Evolutionary conservation across 92 coral and sea anemone genomes (phyloP).

Genomic region (Epizoanthus illoricatus): DNA sequence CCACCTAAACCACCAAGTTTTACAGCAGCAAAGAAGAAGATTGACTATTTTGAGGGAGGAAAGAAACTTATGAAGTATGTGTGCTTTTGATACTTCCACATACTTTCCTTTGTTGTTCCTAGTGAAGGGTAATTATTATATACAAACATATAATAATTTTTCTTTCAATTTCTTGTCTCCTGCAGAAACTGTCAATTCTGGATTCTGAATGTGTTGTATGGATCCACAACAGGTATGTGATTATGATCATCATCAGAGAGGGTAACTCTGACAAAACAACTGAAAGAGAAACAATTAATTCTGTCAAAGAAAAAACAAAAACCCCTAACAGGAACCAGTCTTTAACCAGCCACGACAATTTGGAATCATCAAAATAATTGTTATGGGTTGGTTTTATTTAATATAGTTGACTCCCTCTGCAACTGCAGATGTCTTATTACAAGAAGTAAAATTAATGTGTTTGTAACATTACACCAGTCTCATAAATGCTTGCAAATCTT

Average conservation of each 20-base stretch:
- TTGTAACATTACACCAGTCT: too few relatives aligned
- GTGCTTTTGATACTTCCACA: not conserved
- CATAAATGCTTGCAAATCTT: not conserved
- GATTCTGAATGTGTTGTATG: constrained; percentile 82
- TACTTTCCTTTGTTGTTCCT: not conserved
- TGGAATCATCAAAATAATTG: too few relatives aligned
- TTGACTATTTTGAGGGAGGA: constrained; percentile 87
- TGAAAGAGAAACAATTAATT: too few relatives aligned
- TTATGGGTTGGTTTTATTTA: too few relatives aligned
- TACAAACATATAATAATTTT: not conserved
- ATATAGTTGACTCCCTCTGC: too few relatives aligned
- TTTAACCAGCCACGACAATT: too few relatives aligned
- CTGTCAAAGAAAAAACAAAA: too few relatives aligned
- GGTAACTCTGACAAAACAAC: too few relatives aligned
- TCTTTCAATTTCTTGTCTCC: constrained; percentile 10
- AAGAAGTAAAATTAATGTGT: too few relatives aligned
- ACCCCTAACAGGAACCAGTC: too few relatives aligned
- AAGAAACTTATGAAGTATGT: constrained; percentile 77
- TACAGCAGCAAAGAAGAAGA: constrained; percentile 85
- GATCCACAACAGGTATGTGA: constrained; percentile 77
- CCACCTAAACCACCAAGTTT: constrained; percentile 97
- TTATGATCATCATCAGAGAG: not conserved
- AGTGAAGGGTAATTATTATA: not conserved
- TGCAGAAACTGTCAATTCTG: constrained; percentile 81
- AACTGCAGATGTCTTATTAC: too few relatives aligned